A percentile compares a stretch with the other conserved stretches of the same genome.
Conservation (phyloP, 2,113 vertebrate genomes). For the Hyperoodon ampullatus region DNA sequence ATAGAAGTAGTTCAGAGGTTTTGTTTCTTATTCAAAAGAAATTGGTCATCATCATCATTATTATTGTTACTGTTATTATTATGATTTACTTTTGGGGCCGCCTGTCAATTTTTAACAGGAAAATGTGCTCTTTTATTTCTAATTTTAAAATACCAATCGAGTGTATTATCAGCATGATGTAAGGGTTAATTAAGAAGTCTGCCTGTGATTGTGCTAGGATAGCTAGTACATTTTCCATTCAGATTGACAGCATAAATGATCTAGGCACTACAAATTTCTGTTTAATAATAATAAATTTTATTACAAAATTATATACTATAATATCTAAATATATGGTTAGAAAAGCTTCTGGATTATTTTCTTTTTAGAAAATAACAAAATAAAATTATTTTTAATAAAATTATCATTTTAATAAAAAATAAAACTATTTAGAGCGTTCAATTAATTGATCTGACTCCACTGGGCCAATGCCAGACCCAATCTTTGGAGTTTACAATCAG, state of each 20-base stretch:
- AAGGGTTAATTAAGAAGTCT: constrained; percentile 53
- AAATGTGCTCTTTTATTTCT: not conserved
- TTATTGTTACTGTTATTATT: not conserved
- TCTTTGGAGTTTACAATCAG: not conserved
- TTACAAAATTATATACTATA: not conserved
- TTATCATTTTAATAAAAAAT: not conserved
- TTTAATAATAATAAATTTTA: constrained; percentile 35
- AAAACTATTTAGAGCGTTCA: not conserved
- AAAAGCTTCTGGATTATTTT: not conserved
- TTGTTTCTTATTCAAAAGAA: not conserved
- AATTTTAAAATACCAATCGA: constrained; percentile 15
- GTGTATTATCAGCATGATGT: not conserved
- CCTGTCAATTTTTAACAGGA: not conserved
- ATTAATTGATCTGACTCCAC: not conserved
- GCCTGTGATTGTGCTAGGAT: not conserved
- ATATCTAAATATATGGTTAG: not conserved
- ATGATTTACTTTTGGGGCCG: not conserved
- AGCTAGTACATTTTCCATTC: constrained; percentile 19
- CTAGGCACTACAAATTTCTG: not conserved
- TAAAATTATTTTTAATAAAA: not conserved
- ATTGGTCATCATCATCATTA: not conserved
- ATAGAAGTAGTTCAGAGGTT: not conserved
- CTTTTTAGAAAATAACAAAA: not conserved
- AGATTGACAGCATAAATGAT: not conserved
- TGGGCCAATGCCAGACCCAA: not conserved